phyloP scores from a whole-genome alignment of 2,797 vertebrate genomes.

The Limnodromus scolopaceus region DNA sequence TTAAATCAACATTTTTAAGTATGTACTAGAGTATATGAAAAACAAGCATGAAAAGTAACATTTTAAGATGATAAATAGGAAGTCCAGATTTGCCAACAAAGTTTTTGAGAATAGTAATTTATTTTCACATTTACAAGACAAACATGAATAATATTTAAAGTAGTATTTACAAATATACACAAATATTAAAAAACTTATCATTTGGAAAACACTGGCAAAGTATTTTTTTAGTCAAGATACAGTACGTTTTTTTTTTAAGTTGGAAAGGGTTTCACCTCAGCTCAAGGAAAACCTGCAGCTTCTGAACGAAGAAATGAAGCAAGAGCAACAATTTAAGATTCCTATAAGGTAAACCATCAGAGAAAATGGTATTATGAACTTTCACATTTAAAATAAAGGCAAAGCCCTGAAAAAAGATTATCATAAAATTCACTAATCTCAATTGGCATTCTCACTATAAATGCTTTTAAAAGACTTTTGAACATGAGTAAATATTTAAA shows the following conservation, averaged over 20 bases:
- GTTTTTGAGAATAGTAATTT: conserved; percentile 42
- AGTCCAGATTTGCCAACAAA: neutral
- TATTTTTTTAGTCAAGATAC: neutral
- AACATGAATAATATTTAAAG: conserved; percentile 60
- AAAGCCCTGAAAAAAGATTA: neutral
- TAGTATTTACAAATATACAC: conserved; percentile 73
- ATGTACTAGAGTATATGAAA: neutral
- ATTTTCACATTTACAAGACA: conserved; percentile 65
- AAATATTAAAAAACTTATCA: neutral
- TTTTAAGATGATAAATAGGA: neutral
- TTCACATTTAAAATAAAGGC: conserved; percentile 5
- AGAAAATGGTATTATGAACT: neutral
- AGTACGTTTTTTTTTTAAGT: neutral
- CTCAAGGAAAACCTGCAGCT: neutral
- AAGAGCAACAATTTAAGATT: neutral
- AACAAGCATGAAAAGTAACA: neutral
- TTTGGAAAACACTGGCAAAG: neutral
- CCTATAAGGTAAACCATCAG: neutral
- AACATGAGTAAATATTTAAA: neutral
- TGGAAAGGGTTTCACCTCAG: neutral
- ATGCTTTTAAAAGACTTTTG: neutral
- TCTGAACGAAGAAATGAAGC: neutral
- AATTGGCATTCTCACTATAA: neutral
- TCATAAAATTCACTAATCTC: neutral
- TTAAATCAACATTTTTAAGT: neutral